phyloP scores from a whole-genome alignment of 1,140 invertebrate species.

The Drosophila mojavensis region DNA sequence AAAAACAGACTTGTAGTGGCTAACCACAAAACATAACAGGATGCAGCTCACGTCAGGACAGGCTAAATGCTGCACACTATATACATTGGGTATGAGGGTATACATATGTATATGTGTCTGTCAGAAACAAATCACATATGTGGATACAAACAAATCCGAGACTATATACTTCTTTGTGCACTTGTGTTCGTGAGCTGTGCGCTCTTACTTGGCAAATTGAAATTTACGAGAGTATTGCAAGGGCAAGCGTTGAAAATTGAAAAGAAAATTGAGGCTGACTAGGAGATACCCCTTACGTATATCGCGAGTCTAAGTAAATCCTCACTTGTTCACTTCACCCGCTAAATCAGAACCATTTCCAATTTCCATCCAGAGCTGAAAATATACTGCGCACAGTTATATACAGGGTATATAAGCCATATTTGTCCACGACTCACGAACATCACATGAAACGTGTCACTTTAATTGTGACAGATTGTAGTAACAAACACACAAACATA shows the following conservation, averaged over 20 bases:
- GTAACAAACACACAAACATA: not conserved
- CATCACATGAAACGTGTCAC: conserved; percentile 12
- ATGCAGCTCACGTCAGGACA: not conserved
- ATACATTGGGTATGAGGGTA: not conserved
- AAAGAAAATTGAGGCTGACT: not conserved
- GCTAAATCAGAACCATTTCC: too few species aligned
- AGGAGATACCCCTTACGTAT: conserved; percentile 4
- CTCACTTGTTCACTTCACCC: too few species aligned
- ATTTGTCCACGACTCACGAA: not conserved
- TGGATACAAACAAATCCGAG: conserved; percentile 20
- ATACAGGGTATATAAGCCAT: not conserved
- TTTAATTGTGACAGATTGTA: conserved; percentile 71
- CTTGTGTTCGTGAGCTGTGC: conserved; percentile 22
- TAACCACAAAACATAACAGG: conserved; percentile 27
- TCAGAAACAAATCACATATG: conserved; percentile 20
- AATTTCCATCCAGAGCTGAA: too few species aligned
- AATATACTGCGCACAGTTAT: too few species aligned
- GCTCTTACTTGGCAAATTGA: conserved; percentile 58
- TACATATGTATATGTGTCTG: conserved; percentile 15
- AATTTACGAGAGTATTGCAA: conserved; percentile 56
- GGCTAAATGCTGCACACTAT: not conserved
- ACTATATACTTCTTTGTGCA: conserved; percentile 5
- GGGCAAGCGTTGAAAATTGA: not conserved
- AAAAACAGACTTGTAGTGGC: conserved; percentile 54
- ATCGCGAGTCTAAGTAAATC: too few species aligned